Conservation (phyloP, 2,888 invertebrate genomes). For the Lasius fuliginosus region DNA sequence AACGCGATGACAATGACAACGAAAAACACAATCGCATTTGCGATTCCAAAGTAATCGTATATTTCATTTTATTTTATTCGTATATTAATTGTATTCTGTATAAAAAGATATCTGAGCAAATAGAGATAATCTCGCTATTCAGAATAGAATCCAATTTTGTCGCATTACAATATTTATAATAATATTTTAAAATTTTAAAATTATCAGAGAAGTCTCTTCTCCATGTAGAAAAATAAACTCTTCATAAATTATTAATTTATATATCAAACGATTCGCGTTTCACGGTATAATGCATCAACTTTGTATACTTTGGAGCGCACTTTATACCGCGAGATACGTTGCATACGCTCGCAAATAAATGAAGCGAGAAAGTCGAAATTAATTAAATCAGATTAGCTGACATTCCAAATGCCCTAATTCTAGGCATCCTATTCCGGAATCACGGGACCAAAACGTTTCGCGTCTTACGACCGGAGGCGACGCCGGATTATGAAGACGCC, state of each 20-base stretch:
- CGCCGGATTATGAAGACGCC: conserved; percentile 63
- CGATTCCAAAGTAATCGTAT: background rate
- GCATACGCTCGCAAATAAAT: conserved; percentile 4
- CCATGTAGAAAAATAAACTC: background rate
- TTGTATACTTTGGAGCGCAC: background rate
- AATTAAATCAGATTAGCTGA: conserved; percentile 52
- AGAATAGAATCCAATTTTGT: background rate
- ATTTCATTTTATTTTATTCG: background rate
- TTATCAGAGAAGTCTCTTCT: background rate
- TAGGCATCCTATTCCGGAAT: conserved; percentile 37
- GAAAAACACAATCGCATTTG: background rate
- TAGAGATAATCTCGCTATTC: background rate
- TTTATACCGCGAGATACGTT: conserved; percentile 16
- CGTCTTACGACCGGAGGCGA: conserved; percentile 51
- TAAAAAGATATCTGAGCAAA: background rate
- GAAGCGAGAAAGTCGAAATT: conserved; percentile 47
- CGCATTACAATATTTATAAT: background rate
- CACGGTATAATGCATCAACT: background rate
- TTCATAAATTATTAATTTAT: background rate
- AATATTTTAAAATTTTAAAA: background rate
- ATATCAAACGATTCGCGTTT: background rate
- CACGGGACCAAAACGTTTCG: conserved; percentile 56
- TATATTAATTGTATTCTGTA: background rate
- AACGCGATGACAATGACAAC: background rate
- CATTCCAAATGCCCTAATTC: conserved; percentile 52